A percentile compares a stretch with the other conserved stretches of the same genome.
These are phyloP conservation scores for Calyptomena viridis DNA, from an alignment of 2,113 vertebrate species.

Conservation along the genomic window DNA sequence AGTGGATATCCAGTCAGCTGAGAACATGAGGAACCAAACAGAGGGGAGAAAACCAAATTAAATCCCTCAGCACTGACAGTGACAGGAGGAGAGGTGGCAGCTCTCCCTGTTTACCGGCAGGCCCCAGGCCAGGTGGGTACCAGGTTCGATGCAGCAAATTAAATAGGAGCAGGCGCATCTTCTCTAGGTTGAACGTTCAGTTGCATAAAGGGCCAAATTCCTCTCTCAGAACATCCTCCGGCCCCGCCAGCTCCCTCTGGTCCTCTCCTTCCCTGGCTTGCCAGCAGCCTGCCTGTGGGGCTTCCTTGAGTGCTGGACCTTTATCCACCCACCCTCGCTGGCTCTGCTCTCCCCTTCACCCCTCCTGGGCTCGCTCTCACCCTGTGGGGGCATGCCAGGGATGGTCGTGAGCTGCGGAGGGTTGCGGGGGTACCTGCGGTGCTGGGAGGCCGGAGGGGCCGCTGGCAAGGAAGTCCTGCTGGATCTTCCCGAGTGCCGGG, in stretches of 20 bases:
- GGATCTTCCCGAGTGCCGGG: constrained; percentile 31
- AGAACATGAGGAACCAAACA: neutral
- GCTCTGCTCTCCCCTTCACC: constrained; percentile 76
- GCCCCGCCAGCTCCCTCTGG: constrained; percentile 74
- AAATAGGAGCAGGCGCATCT: neutral
- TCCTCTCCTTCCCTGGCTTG: constrained; percentile 80
- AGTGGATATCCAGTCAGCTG: neutral
- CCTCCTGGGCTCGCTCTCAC: constrained; percentile 45
- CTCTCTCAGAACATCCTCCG: constrained; percentile 69
- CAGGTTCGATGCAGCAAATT: neutral
- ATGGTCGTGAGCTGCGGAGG: constrained; percentile 66
- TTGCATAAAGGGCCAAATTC: neutral
- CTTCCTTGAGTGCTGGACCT: constrained; percentile 87
- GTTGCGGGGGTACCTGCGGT: constrained; percentile 66
- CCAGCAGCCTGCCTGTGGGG: constrained; percentile 71
- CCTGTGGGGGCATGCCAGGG: constrained; percentile 83
- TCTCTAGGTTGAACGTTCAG: neutral
- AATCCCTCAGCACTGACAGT: neutral
- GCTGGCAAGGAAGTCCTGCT: constrained; percentile 21
- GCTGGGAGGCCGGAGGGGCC: neutral
- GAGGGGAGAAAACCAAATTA: neutral
- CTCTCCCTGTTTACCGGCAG: neutral
- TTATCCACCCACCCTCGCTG: constrained; percentile 89
- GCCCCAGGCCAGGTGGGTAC: neutral
- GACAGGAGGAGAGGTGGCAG: neutral